phyloP scores from a whole-genome alignment of 1,140 invertebrate species.

The Chymomyza costata region DNA sequence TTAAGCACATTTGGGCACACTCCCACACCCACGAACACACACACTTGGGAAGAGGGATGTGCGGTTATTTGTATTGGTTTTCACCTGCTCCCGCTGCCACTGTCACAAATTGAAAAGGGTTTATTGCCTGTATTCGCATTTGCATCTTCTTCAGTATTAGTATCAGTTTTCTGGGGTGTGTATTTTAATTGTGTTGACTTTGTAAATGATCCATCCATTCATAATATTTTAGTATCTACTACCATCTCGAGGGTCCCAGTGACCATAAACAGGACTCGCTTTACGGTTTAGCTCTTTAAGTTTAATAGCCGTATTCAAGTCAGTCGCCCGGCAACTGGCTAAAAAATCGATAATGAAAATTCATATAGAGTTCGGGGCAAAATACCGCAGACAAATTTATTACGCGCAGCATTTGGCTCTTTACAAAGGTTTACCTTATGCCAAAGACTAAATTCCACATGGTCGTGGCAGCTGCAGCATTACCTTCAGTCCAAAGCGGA shows the following conservation, averaged over 20 bases:
- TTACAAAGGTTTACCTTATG: too few species aligned
- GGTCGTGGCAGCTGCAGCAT: too few species aligned
- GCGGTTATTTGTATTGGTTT: conserved; percentile 7
- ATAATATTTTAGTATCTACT: conserved; percentile 54
- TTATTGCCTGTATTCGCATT: conserved; percentile 22
- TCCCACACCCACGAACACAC: too few species aligned
- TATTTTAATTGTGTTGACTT: conserved; percentile 69
- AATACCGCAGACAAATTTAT: conserved; percentile 61
- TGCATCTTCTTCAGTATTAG: conserved; percentile 17
- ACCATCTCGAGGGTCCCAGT: conserved; percentile 38
- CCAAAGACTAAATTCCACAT: too few species aligned
- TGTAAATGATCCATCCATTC: conserved; percentile 68
- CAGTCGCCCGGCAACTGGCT: conserved; percentile 4
- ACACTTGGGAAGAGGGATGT: too few species aligned
- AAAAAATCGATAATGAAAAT: conserved; percentile 68
- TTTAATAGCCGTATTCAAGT: conserved; percentile 53
- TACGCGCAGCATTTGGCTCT: conserved; percentile 13
- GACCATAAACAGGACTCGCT: not conserved
- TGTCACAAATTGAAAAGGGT: conserved; percentile 43
- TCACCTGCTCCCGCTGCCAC: conserved; percentile 13
- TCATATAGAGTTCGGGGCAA: conserved; percentile 47
- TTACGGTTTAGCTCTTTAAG: conserved; percentile 23
- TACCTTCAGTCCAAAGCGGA: too few species aligned
- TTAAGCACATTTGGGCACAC: not conserved
- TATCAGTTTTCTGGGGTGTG: conserved; percentile 27